Percentiles rank a stretch among this genome's conserved stretches.
Evolutionary conservation across 2,888 invertebrate genomes (phyloP).

Genomic region (Ectobius pallidus): DNA sequence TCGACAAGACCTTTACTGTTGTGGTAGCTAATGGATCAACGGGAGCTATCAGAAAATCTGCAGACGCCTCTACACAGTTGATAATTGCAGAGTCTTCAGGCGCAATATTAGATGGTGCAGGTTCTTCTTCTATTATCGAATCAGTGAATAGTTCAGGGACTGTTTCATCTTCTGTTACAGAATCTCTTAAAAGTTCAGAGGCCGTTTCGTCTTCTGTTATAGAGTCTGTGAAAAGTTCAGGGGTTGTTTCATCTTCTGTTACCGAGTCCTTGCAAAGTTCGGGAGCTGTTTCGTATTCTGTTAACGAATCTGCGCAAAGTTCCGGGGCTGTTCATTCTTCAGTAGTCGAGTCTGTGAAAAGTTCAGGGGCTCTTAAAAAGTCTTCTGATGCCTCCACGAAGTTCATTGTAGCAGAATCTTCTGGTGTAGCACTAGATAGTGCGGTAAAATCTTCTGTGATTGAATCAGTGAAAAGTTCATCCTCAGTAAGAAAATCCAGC

Average conservation of each 20-base stretch:
- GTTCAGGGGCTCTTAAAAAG: slow-evolving; percentile 1
- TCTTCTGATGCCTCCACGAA: background rate
- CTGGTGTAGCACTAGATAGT: background rate
- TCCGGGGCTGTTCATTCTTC: no score
- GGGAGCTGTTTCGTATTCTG: no score
- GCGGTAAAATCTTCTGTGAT: background rate
- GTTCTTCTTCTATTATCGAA: slow-evolving; percentile 15
- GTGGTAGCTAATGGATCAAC: background rate
- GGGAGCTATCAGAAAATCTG: background rate
- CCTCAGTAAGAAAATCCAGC: slow-evolving; percentile 23
- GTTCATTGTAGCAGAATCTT: background rate
- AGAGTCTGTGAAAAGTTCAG: background rate
- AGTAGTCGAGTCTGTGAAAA: no score
- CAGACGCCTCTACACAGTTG: background rate
- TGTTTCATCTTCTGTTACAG: no score
- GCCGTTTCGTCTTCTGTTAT: background rate
- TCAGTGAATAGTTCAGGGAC: slow-evolving; percentile 17
- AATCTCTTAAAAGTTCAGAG: slow-evolving; percentile 30
- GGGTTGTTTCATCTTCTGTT: background rate
- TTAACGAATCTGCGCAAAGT: no score
- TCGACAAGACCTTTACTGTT: background rate
- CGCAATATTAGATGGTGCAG: background rate
- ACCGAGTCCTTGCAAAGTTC: no score
- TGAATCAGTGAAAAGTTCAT: slow-evolving; percentile 26
- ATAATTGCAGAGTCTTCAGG: background rate